These are phyloP conservation scores for Girardia tigrina DNA, from an alignment of 2,888 invertebrate genomes.

Conservation along the genomic window DNA sequence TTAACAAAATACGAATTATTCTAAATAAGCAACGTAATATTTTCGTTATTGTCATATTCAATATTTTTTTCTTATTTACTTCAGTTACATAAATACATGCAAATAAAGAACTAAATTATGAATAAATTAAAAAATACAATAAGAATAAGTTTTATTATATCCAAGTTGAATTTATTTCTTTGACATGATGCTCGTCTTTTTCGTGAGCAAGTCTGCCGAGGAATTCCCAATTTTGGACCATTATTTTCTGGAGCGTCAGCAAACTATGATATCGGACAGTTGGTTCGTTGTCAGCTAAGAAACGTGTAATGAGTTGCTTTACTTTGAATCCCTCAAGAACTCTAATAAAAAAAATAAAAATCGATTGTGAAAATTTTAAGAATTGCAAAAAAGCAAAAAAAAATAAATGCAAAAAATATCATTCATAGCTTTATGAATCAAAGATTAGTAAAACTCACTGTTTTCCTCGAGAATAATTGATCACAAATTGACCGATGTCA, in stretches of 20 bases:
- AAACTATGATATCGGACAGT: slow-evolving; percentile 96
- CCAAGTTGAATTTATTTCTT: no score
- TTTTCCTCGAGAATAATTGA: slow-evolving; percentile 95
- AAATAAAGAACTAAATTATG: no score
- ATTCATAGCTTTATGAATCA: not conserved
- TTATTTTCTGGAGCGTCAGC: slow-evolving; percentile 92
- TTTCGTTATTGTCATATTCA: no score
- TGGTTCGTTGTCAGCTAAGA: slow-evolving; percentile 87
- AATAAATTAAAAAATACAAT: no score
- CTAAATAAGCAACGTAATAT: no score
- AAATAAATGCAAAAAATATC: not conserved
- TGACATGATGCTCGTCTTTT: not conserved
- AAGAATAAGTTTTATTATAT: no score
- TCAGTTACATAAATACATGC: no score
- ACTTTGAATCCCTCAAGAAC: slow-evolving; percentile 92
- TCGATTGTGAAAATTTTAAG: no score
- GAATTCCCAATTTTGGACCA: slow-evolving; percentile 89
- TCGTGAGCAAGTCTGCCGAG: not conserved
- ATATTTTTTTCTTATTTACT: no score
- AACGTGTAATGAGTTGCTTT: slow-evolving; percentile 92
- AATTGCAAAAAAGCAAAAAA: no score
- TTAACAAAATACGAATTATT: no score
- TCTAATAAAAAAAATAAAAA: no score
- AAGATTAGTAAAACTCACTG: slow-evolving; percentile 59
- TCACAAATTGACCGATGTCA: slow-evolving; percentile 94